Evolutionary conservation across 1,140 invertebrate species (phyloP), one percentile per base, ranked within the genome.

Genomic region (Hylaeus volcanicus): DNA sequence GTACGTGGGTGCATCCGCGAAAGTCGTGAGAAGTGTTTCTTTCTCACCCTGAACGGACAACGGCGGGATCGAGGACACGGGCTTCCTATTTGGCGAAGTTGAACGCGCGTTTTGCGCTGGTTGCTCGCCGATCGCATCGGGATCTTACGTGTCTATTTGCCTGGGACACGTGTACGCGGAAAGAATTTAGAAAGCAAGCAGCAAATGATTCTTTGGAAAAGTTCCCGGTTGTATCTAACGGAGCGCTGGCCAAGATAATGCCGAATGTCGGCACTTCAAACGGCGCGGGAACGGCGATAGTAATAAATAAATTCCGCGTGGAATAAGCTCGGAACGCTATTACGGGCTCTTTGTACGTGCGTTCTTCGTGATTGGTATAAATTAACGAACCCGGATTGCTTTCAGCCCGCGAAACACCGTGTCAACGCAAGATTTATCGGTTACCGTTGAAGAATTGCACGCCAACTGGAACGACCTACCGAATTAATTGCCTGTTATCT

Each of bases 141-240:
- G 11, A 48, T 41, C 61, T 63, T 74, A 63, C 60, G 72, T 74
- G n/a, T 74, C 41, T 75, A 66, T 53, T 65, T 66, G 39, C 66
- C 51, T 43, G 56, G 58, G 41, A 71, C 70, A 81, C 58, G 79
- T 84, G 74, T 74, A 68, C 60, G 69, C 45, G 73, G 15, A 51
- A 87, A 86, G 82, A 87, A 87, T 86, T 84, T 86, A 86, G 86
- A 87, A 87, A 87, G 84, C 69, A 63, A 74, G 37, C 55, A 63
- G 51, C 77, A 43, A 55, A 64, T 63, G 39, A 6, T 60, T 69
- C 41, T 68, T 41, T 58, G 63, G 68, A 74, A 86, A 82, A 85
- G 74, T 41, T 58, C 9, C 11, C 26, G 15, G 58, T n/a, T 9
- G 43, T 5, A 15, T 9, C 26, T 43, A 51, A 61, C 58, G 75